Percentiles rank a stretch among this genome's conserved stretches.
These are phyloP conservation scores for Meghimatium bilineatum DNA, from an alignment of 2,888 invertebrate species.

Conservation along the genomic window DNA sequence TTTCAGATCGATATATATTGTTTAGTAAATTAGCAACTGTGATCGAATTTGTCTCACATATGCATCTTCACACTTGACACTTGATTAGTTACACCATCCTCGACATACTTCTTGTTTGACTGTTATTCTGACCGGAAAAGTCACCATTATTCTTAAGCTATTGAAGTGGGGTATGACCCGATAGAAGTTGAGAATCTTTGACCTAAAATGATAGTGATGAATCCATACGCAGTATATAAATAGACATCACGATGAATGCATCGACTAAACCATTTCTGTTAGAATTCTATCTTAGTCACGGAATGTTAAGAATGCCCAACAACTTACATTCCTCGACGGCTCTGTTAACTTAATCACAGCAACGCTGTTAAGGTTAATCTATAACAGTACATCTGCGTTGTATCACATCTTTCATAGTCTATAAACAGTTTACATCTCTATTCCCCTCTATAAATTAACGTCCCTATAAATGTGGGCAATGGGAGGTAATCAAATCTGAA, in stretches of 20 bases:
- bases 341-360: neutral
- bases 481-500: neutral
- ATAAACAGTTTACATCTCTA: neutral
- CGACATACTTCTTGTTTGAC: too few species aligned
- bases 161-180: neutral
- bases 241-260: neutral
- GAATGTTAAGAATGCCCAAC: neutral
- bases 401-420: neutral
- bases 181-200: neutral
- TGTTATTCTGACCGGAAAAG: too few species aligned
- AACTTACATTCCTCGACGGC: neutral
- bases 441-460: neutral
- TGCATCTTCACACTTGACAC: too few species aligned
- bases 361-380: neutral
- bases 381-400: neutral
- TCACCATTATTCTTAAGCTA: too few species aligned
- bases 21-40: too few species aligned
- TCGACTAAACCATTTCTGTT: neutral
- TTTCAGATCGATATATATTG: too few species aligned
- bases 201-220: neutral
- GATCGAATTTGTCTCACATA: too few species aligned
- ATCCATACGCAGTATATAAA: neutral
- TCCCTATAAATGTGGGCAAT: neutral
- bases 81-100: too few species aligned
- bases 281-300: neutral